Conservation (phyloP, 2,888 invertebrate species). For the Phaedon cochleariae region DNA sequence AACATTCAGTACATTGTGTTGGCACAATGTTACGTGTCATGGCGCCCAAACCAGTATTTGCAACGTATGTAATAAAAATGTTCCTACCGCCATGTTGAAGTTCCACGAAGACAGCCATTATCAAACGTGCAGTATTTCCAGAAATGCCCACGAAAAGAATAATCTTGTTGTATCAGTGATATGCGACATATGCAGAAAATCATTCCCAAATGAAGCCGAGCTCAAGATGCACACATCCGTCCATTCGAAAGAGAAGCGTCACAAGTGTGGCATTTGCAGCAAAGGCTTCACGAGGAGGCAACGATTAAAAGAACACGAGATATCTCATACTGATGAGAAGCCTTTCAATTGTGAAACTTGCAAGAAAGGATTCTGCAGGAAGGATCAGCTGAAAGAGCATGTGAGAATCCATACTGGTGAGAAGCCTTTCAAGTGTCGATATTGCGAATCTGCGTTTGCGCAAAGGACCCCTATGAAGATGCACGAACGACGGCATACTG, state of each 20-base stretch:
- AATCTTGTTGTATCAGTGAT: neutral
- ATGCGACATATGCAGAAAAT: too few relatives aligned
- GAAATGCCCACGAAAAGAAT: neutral
- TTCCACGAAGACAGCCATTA: too few relatives aligned
- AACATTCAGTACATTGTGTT: too few relatives aligned
- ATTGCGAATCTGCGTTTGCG: conserved; percentile 67
- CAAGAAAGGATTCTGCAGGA: conserved; percentile 65
- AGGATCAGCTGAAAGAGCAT: conserved; percentile 50
- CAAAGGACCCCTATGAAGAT: conserved; percentile 56
- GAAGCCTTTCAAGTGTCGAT: conserved; percentile 57
- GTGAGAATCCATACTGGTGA: conserved; percentile 56
- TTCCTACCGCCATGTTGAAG: too few relatives aligned
- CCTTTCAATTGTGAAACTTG: conserved; percentile 52
- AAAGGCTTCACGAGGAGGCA: neutral
- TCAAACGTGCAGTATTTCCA: too few relatives aligned
- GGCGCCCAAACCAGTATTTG: too few relatives aligned
- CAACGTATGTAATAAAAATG: too few relatives aligned
- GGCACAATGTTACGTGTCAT: too few relatives aligned
- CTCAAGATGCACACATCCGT: neutral
- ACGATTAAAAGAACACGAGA: too few relatives aligned
- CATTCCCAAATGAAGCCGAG: too few relatives aligned
- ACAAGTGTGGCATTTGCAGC: neutral
- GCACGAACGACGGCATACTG: conserved; percentile 54
- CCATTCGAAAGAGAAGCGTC: neutral
- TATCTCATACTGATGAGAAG: conserved; percentile 41